phyloP scores from a whole-genome alignment of 2,113 vertebrate species.

The Dromaius novaehollandiae region DNA sequence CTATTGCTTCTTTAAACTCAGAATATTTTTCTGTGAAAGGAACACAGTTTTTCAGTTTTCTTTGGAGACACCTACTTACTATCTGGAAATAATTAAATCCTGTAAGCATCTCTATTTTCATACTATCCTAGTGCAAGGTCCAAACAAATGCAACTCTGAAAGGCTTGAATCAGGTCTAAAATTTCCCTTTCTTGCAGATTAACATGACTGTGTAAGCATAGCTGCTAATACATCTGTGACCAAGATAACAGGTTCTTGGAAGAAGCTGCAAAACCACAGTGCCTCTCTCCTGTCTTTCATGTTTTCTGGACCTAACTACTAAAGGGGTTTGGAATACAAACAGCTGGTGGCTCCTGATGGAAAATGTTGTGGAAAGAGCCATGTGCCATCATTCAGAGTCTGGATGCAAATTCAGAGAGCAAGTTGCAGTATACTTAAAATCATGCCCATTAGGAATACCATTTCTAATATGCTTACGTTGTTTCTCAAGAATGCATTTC shows the following conservation, averaged over 20 bases:
- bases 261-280: not conserved
- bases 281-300: not conserved
- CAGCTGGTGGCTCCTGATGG: not conserved
- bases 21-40: not conserved
- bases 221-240: accelerated
- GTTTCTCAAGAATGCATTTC: not conserved
- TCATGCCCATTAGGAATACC: not conserved
- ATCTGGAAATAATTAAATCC: not conserved
- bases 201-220: not conserved
- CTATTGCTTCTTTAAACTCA: not conserved
- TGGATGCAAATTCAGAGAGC: not conserved
- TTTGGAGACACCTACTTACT: not conserved
- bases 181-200: too few species aligned
- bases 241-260: not conserved
- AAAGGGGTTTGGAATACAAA: not conserved
- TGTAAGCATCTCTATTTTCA: not conserved
- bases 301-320: not conserved
- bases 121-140: not conserved
- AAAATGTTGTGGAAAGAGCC: accelerated
- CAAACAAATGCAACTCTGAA: not conserved
- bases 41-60: too few species aligned
- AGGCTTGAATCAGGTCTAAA: not conserved
- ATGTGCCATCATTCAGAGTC: accelerated
- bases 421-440: not conserved
- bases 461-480: not conserved